phyloP scores from a whole-genome alignment of 1,140 invertebrate species.

The Drosophila quadrilineata region DNA sequence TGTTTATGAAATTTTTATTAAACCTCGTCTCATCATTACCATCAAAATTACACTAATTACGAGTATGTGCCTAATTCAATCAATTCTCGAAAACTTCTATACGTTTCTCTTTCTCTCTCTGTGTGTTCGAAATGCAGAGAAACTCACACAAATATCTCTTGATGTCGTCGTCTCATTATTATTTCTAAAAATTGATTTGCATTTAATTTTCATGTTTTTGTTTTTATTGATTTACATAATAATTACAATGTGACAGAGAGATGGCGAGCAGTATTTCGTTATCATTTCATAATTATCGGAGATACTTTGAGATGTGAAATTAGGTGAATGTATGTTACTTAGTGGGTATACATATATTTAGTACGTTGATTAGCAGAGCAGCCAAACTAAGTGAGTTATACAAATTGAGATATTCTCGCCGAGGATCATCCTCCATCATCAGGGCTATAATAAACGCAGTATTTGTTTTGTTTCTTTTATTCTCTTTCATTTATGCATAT shows the following conservation, averaged over 20 bases:
- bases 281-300: too few relatives aligned
- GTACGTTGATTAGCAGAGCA: slow-evolving; percentile 14
- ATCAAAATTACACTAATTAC: slow-evolving; percentile 71
- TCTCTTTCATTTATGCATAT: slow-evolving; percentile 40
- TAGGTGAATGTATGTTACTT: slow-evolving; percentile 10
- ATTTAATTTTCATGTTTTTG: slow-evolving; percentile 31
- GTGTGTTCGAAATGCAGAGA: slow-evolving; percentile 34
- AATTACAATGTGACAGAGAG: slow-evolving; percentile 70
- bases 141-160: slow-evolving; percentile 45
- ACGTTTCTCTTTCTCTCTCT: slow-evolving; percentile 30
- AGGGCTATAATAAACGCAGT: slow-evolving; percentile 36
- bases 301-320: slow-evolving; percentile 17
- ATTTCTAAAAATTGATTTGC: slow-evolving; percentile 55
- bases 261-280: slow-evolving; percentile 34
- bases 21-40: slow-evolving; percentile 54
- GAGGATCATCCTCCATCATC: not conserved
- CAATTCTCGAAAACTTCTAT: too few relatives aligned
- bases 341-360: not conserved
- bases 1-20: slow-evolving; percentile 68
- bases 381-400: slow-evolving; percentile 14
- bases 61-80: slow-evolving; percentile 73
- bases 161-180: slow-evolving; percentile 44
- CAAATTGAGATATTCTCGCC: not conserved
- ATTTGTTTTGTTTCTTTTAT: slow-evolving; percentile 28
- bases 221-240: slow-evolving; percentile 68